These are phyloP conservation scores for Perithous albicinctus DNA, from an alignment of 2,888 invertebrate genomes.

Conservation along the genomic window DNA sequence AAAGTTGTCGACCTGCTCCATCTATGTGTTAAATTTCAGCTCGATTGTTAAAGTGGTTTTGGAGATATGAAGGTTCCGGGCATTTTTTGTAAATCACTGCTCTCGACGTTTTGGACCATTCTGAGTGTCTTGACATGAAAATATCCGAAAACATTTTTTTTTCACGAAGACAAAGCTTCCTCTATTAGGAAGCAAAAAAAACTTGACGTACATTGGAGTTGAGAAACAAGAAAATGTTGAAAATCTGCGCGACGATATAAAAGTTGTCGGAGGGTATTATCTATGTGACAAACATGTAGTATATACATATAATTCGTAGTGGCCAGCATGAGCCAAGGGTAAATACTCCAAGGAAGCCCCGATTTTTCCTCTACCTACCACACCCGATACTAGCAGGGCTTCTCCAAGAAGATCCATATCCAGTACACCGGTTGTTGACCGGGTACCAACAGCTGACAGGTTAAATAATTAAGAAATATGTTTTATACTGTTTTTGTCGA, in stretches of 20 bases:
- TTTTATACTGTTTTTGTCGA: neutral
- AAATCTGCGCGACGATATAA: conserved; percentile 24
- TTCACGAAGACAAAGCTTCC: too few species aligned
- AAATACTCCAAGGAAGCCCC: conserved; percentile 80
- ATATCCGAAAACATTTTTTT: too few species aligned
- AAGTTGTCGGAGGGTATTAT: conserved; percentile 1
- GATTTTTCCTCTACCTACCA: conserved; percentile 65
- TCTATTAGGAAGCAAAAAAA: neutral
- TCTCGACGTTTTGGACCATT: too few species aligned
- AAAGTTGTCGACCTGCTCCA: too few species aligned
- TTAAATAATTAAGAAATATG: neutral
- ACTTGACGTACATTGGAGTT: too few species aligned
- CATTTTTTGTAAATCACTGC: too few species aligned
- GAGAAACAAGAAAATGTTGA: too few species aligned
- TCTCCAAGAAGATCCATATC: conserved; percentile 65
- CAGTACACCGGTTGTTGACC: conserved; percentile 19
- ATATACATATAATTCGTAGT: conserved; percentile 10
- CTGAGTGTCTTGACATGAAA: too few species aligned
- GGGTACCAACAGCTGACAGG: neutral
- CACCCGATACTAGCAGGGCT: conserved; percentile 73
- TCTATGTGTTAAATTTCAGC: too few species aligned
- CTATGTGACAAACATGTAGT: conserved; percentile 6
- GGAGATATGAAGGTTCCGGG: too few species aligned
- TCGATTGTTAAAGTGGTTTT: too few species aligned
- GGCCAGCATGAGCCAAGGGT: conserved; percentile 50